Evolutionary conservation across 2,113 vertebrate genomes (phyloP).

Genomic region (Alethe diademata): DNA sequence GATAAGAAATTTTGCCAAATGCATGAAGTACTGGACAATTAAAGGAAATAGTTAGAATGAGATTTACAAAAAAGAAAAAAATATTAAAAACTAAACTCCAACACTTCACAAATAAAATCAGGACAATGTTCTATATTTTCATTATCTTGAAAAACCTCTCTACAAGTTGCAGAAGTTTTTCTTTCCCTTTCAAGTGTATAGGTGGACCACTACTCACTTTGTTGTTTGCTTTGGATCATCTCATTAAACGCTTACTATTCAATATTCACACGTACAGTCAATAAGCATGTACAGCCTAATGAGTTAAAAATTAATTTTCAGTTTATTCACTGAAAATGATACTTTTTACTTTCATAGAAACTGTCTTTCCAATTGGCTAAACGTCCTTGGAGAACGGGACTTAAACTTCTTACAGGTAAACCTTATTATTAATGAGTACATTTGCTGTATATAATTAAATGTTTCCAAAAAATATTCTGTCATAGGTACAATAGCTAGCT

Average conservation of each 20-base stretch:
- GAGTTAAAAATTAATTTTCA: neutral
- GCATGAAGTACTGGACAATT: neutral
- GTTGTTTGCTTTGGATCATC: neutral
- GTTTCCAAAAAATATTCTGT: neutral
- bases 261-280: neutral
- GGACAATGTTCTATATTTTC: neutral
- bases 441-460: neutral
- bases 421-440: neutral
- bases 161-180: neutral
- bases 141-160: neutral
- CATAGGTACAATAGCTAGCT: neutral
- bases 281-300: neutral
- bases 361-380: neutral
- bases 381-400: neutral
- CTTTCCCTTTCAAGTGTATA: neutral
- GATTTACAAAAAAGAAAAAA: neutral
- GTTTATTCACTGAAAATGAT: neutral
- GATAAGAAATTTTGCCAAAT: neutral
- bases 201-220: neutral
- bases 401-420: neutral
- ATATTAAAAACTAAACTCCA: accelerated
- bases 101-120: neutral
- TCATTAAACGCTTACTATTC: neutral
- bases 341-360: neutral
- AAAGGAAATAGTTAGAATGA: neutral